Evolutionary conservation across 2,888 invertebrate species (phyloP).

Genomic region (Drosophila ezoana): DNA sequence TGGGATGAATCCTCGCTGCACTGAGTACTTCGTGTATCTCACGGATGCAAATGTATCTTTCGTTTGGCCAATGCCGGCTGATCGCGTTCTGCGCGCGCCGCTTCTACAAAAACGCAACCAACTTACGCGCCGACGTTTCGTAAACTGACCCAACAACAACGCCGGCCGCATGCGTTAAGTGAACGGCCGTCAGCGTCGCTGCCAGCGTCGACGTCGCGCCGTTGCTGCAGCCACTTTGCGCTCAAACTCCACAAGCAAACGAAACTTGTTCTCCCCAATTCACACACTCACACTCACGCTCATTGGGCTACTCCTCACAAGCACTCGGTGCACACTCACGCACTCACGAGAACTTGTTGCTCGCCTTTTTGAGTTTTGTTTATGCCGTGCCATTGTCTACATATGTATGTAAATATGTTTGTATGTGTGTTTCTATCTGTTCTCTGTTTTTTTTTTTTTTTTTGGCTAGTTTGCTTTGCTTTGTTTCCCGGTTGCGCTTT

Average conservation of each 20-base stretch:
- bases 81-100: constrained; percentile 55
- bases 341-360: constrained; percentile 55
- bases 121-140: constrained; percentile 74
- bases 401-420: constrained; percentile 15
- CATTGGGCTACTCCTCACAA: constrained; percentile 1
- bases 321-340: constrained; percentile 23
- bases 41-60: constrained; percentile 38
- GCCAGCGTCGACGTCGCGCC: constrained; percentile 5
- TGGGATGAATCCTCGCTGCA: constrained; percentile 25
- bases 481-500: constrained; percentile 16
- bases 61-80: constrained; percentile 49
- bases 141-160: constrained; percentile 74
- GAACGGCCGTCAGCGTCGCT: constrained; percentile 23
- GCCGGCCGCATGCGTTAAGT: constrained; percentile 63
- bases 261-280: constrained; percentile 74
- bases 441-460: constrained; percentile 11
- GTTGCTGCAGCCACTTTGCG: constrained; percentile 64
- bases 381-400: constrained; percentile 28
- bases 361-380: constrained; percentile 58
- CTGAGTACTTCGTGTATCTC: constrained; percentile 26
- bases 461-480: constrained; percentile 13
- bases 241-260: constrained; percentile 65
- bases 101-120: constrained; percentile 66
- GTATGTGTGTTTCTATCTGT: constrained; percentile 3
- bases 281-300: constrained; percentile 25